Base-by-base conservation (phyloP, 2,113 vertebrate genomes). In the Camelus dromedarius region DNA sequence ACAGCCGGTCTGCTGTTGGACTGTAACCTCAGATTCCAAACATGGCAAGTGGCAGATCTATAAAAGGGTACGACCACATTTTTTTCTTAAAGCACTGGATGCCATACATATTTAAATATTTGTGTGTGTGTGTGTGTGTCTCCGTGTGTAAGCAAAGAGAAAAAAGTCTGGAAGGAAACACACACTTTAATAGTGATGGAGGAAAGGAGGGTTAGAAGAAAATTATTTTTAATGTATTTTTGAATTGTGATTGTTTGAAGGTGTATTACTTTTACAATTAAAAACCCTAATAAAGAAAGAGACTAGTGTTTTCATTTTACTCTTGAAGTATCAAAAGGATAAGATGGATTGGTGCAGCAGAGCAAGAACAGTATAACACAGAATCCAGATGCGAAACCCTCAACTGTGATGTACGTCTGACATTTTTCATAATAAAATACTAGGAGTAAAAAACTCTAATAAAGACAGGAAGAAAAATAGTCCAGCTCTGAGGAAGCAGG, bases 341-440 rank as follows among this genome's bases (percentile, higher is more conserved):
- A 42, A 24, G 62, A 35, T 0, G 26, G 67, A 22, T 9, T 58
- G 9, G 30, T 3, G 30, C 26, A 60, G 35, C 15, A 35, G 54
- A 62, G 54, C 8, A 26, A 9, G 42, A 2, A 1, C 2, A 60
- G 67, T 13, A 67, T 1, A 48, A 8, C 6, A 7, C 1, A 69
- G n/a, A 67, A 14, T 12, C 30, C 16, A 46, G 24, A 35, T 14
- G 76, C 2, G 15, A 46, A 80, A 52, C 20, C 6, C 58, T 42
- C 72, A 72, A 14, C 42, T 60, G 8, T 48, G 72, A 46, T 56
- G 14, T 38, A 12, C 18, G 18, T 82, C 19, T 77, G 48, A 64
- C 46, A 32, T 64, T 89, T 83, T 91, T 48, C n/a, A 80, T 50
- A 35, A 66, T 38, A 67, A 60, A 86, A 46, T 48, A 50, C 6